A percentile compares a stretch with the other conserved stretches of the same genome.
phyloP scores from a whole-genome alignment of 2,888 invertebrate genomes.

The Ditylenchus weischeri region DNA sequence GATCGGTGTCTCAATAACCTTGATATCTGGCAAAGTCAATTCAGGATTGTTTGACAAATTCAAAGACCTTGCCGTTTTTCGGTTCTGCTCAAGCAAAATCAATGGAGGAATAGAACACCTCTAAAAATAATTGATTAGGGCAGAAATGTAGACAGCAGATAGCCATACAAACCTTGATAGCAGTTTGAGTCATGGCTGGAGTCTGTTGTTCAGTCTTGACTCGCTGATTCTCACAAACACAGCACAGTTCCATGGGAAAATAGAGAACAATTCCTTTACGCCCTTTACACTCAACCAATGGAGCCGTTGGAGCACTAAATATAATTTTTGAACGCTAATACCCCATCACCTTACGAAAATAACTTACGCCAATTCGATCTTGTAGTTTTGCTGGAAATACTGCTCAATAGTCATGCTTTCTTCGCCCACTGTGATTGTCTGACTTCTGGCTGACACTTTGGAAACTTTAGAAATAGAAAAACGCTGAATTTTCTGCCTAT shows the following conservation, averaged over 20 bases:
- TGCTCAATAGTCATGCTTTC: neutral
- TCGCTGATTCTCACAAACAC: constrained; percentile 22
- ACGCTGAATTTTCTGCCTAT: constrained; percentile 11
- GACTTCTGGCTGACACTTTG: constrained; percentile 7
- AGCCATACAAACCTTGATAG: constrained; percentile 15
- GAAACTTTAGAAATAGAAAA: constrained; percentile 16
- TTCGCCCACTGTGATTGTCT: constrained; percentile 10
- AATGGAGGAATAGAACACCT: constrained; percentile 22
- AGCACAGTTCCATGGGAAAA: constrained; percentile 20
- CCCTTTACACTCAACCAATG: neutral
- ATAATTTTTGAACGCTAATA: neutral
- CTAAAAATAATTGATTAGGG: too few species aligned
- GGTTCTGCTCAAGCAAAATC: constrained; percentile 13
- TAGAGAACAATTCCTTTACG: neutral
- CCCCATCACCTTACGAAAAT: constrained; percentile 4
- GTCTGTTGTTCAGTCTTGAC: constrained; percentile 22
- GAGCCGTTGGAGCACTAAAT: neutral
- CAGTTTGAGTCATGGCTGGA: constrained; percentile 14
- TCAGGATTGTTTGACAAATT: constrained; percentile 21
- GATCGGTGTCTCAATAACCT: constrained; percentile 13
- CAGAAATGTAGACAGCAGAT: too few species aligned
- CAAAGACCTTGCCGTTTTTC: constrained; percentile 16
- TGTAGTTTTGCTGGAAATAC: constrained; percentile 19
- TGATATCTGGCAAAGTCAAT: constrained; percentile 6
- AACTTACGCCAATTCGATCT: constrained; percentile 6